phyloP scores from a whole-genome alignment of 2,113 vertebrate genomes.

The Barbus barbus region DNA sequence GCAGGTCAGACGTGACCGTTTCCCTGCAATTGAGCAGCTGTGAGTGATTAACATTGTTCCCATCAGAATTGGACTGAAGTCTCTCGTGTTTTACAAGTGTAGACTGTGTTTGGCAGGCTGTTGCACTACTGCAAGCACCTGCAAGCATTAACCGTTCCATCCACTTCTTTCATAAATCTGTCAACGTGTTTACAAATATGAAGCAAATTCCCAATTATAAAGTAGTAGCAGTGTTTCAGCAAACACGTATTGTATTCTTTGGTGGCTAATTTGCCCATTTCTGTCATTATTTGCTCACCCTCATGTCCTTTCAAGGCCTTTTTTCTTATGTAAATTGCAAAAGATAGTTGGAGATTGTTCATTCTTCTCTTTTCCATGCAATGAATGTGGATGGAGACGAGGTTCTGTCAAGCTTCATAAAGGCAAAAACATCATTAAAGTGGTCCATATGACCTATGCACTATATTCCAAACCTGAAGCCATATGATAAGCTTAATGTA shows the following conservation, averaged over 20 bases:
- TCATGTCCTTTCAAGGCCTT: neutral
- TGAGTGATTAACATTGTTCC: slow-evolving; percentile 17
- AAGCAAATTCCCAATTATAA: neutral
- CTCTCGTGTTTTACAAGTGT: slow-evolving; percentile 9
- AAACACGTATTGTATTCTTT: neutral
- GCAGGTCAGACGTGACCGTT: neutral
- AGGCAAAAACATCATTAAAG: neutral
- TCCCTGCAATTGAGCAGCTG: slow-evolving; percentile 11
- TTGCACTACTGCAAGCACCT: neutral
- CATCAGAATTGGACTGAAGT: neutral
- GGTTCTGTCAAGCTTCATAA: neutral
- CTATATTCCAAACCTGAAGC: neutral
- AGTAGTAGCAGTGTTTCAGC: neutral
- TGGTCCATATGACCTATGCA: neutral
- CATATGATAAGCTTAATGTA: neutral
- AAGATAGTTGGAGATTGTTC: neutral
- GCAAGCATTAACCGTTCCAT: neutral
- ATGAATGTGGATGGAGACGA: neutral
- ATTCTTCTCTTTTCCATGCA: neutral
- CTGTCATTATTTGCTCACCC: neutral
- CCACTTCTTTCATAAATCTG: neutral
- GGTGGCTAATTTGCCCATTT: neutral
- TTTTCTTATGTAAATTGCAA: neutral
- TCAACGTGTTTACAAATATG: slow-evolving; percentile 10
- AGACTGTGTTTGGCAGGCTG: slow-evolving; percentile 27